These are phyloP conservation scores for Salticus scenicus DNA, from an alignment of 2,888 invertebrate species.

Conservation along the genomic window DNA sequence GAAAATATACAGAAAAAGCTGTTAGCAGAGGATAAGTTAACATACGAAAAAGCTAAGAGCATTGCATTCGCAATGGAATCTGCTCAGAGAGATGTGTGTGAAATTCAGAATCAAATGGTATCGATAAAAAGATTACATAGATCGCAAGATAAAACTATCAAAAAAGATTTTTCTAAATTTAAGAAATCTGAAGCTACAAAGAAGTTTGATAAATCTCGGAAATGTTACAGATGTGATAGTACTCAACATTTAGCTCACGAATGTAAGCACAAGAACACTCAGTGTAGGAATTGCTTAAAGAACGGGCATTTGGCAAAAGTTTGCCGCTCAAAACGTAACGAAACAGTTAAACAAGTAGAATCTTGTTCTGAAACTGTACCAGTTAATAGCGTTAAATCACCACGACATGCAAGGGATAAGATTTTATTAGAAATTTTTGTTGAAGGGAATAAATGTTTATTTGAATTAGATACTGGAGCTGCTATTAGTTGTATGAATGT, in stretches of 20 bases:
- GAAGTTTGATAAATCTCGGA: slow-evolving; percentile 49
- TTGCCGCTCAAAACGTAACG: slow-evolving; percentile 53
- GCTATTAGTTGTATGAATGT: slow-evolving; percentile 48
- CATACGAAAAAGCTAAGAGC: slow-evolving; percentile 42
- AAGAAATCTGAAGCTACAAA: slow-evolving; percentile 41
- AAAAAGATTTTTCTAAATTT: slow-evolving; percentile 52
- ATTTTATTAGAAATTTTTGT: slow-evolving; percentile 52
- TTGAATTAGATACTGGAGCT: slow-evolving; percentile 49
- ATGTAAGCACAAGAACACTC: slow-evolving; percentile 52
- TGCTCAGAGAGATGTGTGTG: slow-evolving; percentile 45
- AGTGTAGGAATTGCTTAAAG: slow-evolving; percentile 52
- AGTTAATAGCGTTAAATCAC: slow-evolving; percentile 53
- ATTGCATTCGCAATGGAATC: slow-evolving; percentile 51
- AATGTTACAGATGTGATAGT: slow-evolving; percentile 53
- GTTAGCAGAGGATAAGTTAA: slow-evolving; percentile 44
- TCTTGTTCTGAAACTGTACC: slow-evolving; percentile 53
- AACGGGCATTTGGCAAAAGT: slow-evolving; percentile 54
- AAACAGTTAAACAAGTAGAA: slow-evolving; percentile 54
- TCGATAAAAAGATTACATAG: slow-evolving; percentile 38
- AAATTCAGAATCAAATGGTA: slow-evolving; percentile 51
- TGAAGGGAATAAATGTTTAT: slow-evolving; percentile 45
- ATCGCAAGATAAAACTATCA: slow-evolving; percentile 38
- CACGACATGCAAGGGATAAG: slow-evolving; percentile 54
- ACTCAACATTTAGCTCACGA: slow-evolving; percentile 52
- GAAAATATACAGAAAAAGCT: slow-evolving; percentile 49